A percentile compares a stretch with the other conserved stretches of the same genome.
Evolutionary conservation across 1,140 invertebrate genomes (phyloP).

Genomic region (Leptopilina boulardi): DNA sequence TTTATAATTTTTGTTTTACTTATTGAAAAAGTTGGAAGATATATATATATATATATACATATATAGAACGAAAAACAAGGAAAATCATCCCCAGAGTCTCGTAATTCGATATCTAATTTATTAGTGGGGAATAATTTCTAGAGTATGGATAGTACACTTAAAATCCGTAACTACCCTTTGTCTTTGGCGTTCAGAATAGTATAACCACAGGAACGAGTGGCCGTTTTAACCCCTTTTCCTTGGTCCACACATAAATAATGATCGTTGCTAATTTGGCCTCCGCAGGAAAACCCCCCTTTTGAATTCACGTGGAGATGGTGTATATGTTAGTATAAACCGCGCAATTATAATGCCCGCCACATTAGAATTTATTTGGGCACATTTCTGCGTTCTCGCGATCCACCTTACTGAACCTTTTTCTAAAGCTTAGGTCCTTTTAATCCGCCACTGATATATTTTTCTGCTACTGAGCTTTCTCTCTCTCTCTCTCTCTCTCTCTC

Average conservation of each 20-base stretch:
- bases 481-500: too few species aligned
- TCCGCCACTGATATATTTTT: conserved; percentile 72
- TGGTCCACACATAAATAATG: conserved; percentile 75
- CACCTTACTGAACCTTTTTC: conserved; percentile 69
- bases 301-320: too few species aligned
- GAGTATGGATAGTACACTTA: conserved; percentile 42
- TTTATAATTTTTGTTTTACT: too few species aligned
- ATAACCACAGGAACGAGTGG: conserved; percentile 52
- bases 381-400: conserved; percentile 39
- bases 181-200: conserved; percentile 66
- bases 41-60: too few species aligned
- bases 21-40: too few species aligned
- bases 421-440: conserved; percentile 74
- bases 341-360: conserved; percentile 75
- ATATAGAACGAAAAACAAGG: too few species aligned
- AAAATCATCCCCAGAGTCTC: conserved; percentile 27
- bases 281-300: conserved; percentile 62
- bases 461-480: conserved; percentile 43
- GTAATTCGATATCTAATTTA: conserved; percentile 45
- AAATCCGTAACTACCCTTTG: conserved; percentile 68
- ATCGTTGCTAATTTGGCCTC: conserved; percentile 75
- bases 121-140: conserved; percentile 40
- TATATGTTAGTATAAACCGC: conserved; percentile 66
- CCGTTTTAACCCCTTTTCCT: conserved; percentile 73
- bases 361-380: conserved; percentile 75